A percentile compares a stretch with the other conserved stretches of the same genome.
Conservation (phyloP, 23 tunicate genomes). For the Clavelina lepadiformis region DNA sequence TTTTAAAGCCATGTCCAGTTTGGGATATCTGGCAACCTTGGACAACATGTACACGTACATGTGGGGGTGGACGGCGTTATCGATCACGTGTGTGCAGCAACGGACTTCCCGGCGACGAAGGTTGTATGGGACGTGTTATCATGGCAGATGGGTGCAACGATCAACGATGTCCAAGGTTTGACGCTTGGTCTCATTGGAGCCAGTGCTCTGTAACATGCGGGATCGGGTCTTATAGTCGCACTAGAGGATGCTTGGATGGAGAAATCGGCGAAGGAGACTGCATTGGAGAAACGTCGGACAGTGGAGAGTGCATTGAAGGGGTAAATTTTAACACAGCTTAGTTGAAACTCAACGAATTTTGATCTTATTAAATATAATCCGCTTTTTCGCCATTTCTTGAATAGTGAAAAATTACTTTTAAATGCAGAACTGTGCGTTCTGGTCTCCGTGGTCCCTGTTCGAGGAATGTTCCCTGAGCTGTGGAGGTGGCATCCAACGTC, state of each 20-base stretch:
- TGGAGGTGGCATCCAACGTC: slow-evolving; percentile 48
- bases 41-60: slow-evolving; percentile 22
- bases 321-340: slow-evolving; percentile 24
- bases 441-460: slow-evolving; percentile 58
- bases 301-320: slow-evolving; percentile 11
- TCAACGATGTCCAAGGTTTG: slow-evolving; percentile 35
- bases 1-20: slow-evolving; percentile 10
- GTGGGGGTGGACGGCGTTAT: slow-evolving; percentile 46
- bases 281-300: slow-evolving; percentile 19
- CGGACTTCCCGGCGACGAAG: slow-evolving; percentile 36
- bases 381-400: too few species aligned
- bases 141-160: slow-evolving; percentile 35
- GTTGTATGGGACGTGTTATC: slow-evolving; percentile 36
- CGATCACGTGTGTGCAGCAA: slow-evolving; percentile 49
- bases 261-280: slow-evolving; percentile 54
- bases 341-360: too few species aligned
- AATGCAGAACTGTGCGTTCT: slow-evolving; percentile 73
- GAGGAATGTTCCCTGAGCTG: slow-evolving; percentile 54
- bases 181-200: slow-evolving; percentile 33
- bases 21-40: slow-evolving; percentile 6
- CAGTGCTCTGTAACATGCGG: slow-evolving; percentile 52
- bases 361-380: too few species aligned
- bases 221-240: slow-evolving; percentile 24
- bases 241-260: slow-evolving; percentile 49
- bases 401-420: too few species aligned